These are phyloP conservation scores for Mallateleia sp. DNA, from an alignment of 2,888 invertebrate genomes.

Conservation along the genomic window DNA sequence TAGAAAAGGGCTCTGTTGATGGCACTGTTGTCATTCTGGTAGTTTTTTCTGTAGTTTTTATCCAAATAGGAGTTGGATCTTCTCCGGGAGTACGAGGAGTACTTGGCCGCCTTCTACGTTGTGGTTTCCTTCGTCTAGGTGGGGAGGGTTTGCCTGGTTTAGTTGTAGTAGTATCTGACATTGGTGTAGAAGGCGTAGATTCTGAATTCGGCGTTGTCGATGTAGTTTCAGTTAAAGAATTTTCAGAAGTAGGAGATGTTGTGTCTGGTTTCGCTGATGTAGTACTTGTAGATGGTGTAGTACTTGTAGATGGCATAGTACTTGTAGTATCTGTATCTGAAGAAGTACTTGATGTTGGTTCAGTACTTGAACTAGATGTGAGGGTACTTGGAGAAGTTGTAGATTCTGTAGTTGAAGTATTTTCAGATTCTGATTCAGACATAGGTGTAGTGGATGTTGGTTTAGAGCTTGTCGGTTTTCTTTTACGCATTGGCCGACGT, in stretches of 20 bases:
- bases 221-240: background rate
- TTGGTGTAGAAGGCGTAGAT: conserved; percentile 11
- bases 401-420: conserved; percentile 4
- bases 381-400: background rate
- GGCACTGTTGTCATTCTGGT: conserved; percentile 33
- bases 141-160: conserved; percentile 8
- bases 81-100: conserved; percentile 13
- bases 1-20: background rate
- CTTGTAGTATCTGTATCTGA: background rate
- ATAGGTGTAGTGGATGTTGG: conserved; percentile 29
- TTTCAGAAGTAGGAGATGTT: conserved; percentile 21
- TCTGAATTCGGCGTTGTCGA: conserved; percentile 19
- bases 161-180: conserved; percentile 23
- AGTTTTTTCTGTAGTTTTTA: conserved; percentile 72
- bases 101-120: conserved; percentile 48
- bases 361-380: background rate
- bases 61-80: conserved; percentile 72
- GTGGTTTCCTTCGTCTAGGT: conserved; percentile 50
- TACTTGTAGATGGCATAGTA: no score
- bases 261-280: conserved; percentile 2
- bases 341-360: background rate
- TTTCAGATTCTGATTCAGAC: conserved; percentile 46
- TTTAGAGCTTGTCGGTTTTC: conserved; percentile 47
- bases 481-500: conserved; percentile 51
- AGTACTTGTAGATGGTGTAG: background rate